Percentiles rank a stretch among this genome's conserved stretches.
phyloP scores from a whole-genome alignment of 2,888 invertebrate genomes.

The Hemaris fuciformis region DNA sequence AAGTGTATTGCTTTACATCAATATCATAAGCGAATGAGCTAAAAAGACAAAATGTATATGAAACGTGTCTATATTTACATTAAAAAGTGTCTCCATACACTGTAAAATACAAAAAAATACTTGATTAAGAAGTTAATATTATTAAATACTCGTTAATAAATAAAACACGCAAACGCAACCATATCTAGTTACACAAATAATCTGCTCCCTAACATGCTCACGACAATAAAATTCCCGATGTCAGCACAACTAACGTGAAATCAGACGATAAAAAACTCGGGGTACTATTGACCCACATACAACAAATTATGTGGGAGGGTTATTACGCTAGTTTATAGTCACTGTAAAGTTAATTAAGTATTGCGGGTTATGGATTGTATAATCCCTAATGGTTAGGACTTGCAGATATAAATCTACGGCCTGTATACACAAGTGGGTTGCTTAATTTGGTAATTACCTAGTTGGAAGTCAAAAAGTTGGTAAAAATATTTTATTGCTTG shows the following conservation, averaged over 20 bases:
- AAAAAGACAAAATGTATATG: too few relatives aligned
- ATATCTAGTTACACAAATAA: background rate
- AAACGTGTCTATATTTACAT: too few relatives aligned
- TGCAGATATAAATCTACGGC: background rate
- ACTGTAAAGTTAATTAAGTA: slow-evolving; percentile 4
- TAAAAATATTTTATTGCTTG: too few relatives aligned
- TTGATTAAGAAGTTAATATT: background rate
- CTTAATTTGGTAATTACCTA: background rate
- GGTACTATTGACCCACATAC: slow-evolving; percentile 30
- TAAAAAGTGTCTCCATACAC: too few relatives aligned
- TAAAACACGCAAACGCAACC: background rate
- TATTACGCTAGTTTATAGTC: background rate
- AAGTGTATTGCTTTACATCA: too few relatives aligned
- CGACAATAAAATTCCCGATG: background rate
- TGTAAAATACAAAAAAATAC: too few relatives aligned
- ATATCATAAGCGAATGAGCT: too few relatives aligned
- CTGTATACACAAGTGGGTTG: background rate
- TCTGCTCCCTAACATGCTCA: background rate
- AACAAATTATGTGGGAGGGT: background rate
- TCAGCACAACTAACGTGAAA: slow-evolving; percentile 21
- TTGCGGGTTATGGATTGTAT: background rate
- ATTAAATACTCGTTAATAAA: background rate
- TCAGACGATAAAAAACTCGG: slow-evolving; percentile 37
- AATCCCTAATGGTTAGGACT: background rate
- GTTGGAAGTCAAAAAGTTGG: background rate